A percentile compares a stretch with the other conserved stretches of the same genome.
Conservation (phyloP, 1,140 invertebrate species). For the Trichoplusia ni region DNA sequence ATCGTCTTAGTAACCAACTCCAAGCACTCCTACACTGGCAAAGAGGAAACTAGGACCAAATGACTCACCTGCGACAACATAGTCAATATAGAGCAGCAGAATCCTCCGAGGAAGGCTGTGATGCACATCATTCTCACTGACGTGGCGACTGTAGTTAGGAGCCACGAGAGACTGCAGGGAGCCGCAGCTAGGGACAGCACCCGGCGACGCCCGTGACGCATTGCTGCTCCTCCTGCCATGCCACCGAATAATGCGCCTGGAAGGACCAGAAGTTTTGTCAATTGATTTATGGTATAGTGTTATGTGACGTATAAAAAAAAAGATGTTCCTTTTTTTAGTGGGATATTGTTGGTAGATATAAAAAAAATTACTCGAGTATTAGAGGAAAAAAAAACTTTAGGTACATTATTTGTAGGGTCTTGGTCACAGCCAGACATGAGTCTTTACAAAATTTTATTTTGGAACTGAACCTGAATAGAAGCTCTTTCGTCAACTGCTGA, state of each 20-base stretch:
- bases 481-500: no score
- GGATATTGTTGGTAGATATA: no score
- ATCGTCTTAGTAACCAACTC: no score
- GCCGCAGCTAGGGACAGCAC: constrained; percentile 88
- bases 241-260: constrained; percentile 88
- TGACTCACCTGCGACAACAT: constrained; percentile 89
- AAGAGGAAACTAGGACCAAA: not conserved
- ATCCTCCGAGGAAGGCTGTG: constrained; percentile 90
- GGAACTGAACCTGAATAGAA: no score
- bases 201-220: constrained; percentile 88
- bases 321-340: not conserved
- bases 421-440: no score
- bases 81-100: constrained; percentile 91
- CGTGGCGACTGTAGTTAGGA: constrained; percentile 89
- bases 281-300: not conserved
- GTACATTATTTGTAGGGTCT: no score
- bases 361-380: no score
- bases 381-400: no score
- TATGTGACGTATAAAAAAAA: not conserved
- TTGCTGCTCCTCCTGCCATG: constrained; percentile 89
- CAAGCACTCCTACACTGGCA: no score
- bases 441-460: no score
- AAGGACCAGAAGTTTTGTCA: constrained; percentile 7
- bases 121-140: constrained; percentile 90
- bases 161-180: constrained; percentile 90